Evolutionary conservation across 1,140 invertebrate genomes (phyloP), one percentile per base, ranked within the genome.

Genomic region (Rhyzopertha dominica): DNA sequence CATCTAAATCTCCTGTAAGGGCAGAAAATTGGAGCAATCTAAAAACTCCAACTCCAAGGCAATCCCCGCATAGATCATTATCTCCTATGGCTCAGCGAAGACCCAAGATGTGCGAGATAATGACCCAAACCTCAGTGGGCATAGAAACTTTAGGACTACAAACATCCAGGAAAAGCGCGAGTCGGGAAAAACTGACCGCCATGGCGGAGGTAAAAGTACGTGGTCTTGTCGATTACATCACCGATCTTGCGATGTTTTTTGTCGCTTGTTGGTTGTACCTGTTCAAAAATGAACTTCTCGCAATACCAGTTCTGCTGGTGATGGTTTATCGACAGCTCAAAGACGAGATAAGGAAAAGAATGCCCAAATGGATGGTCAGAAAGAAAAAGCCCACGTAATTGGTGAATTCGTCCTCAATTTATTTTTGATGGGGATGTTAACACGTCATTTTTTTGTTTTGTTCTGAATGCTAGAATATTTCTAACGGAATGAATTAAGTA

Each of bases 231-330:
- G 80, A 78, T 55, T 85, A 83, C 53, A 65, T 78, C 5, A 83
- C 82, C 0, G 84, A 87, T 59, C 54, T 85, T 32, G 79, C 79
- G 23, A 73, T 86, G 50, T 72, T 86, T 36, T 32, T 81, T 10
- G 75, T 86, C 1, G 85, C 85, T 4, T 81, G 79, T 62, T 85
- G 81, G 77, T 71, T 88, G 24, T 89, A 87, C 62, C 62, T 87
- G 8, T 88, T 87, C 56, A 83, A 84, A 56, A 82, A 84, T 54
- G 84, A 86, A 61, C 70, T 79, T 37, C 67, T 87, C 13, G 82
- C 84, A 1, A 74, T 90, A 44, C 86, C 85, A 14, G 77, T 88
- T 49, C 74, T 90, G 38, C 73, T 78, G 5, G 68, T 90, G 1
- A 78, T 87, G 55, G 77, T 87, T 32, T 88, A 85, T 59, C 74